phyloP scores from a whole-genome alignment of 2,888 invertebrate genomes.

The Spodoptera picta region DNA sequence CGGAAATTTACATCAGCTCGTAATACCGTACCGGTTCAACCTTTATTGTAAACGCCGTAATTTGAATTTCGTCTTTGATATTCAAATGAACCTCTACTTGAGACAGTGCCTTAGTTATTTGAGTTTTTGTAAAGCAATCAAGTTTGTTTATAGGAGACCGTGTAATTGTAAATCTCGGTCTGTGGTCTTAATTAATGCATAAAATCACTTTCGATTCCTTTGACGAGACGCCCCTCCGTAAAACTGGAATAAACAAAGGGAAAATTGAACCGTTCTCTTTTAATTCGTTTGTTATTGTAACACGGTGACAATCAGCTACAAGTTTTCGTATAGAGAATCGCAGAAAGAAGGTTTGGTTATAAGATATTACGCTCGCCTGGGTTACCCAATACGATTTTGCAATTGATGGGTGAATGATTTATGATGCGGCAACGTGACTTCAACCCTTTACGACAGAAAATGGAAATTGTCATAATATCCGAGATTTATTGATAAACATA shows the following conservation, averaged over 20 bases:
- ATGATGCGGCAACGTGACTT: slow-evolving; percentile 53
- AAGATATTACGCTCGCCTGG: slow-evolving; percentile 29
- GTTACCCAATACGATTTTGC: slow-evolving; percentile 51
- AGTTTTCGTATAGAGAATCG: slow-evolving; percentile 37
- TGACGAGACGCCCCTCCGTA: slow-evolving; percentile 70
- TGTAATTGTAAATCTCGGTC: slow-evolving; percentile 88
- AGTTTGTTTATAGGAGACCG: slow-evolving; percentile 86
- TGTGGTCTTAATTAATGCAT: slow-evolving; percentile 86
- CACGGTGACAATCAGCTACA: slow-evolving; percentile 27
- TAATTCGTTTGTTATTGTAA: slow-evolving; percentile 61
- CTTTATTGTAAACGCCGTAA: slow-evolving; percentile 89
- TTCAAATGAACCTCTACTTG: slow-evolving; percentile 88
- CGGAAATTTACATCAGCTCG: slow-evolving; percentile 88
- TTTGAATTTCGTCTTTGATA: slow-evolving; percentile 89
- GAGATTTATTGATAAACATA: slow-evolving; percentile 59
- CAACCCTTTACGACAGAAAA: slow-evolving; percentile 49
- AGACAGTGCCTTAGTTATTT: slow-evolving; percentile 89
- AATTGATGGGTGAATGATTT: slow-evolving; percentile 59
- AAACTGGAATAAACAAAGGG: slow-evolving; percentile 73
- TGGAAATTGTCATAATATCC: slow-evolving; percentile 53
- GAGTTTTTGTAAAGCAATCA: slow-evolving; percentile 89
- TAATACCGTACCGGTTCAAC: slow-evolving; percentile 86
- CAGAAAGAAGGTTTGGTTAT: slow-evolving; percentile 17
- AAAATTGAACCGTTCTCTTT: slow-evolving; percentile 61
- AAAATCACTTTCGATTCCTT: slow-evolving; percentile 79